phyloP scores from a whole-genome alignment of 2,797 vertebrate species.

The Jordanella pulchra region DNA sequence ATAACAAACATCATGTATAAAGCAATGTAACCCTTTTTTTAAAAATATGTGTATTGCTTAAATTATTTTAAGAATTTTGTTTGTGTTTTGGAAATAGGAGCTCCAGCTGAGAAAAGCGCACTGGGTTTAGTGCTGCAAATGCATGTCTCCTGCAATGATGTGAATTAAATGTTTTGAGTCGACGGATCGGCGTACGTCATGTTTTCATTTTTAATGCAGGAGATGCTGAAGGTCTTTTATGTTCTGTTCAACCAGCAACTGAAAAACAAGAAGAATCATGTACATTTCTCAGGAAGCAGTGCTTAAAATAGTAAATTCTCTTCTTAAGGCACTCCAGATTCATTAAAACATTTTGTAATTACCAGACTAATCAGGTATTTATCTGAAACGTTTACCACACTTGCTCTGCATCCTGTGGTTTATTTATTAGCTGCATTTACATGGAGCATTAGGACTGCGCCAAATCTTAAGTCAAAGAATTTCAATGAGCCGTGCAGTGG shows the following conservation, averaged over 20 bases:
- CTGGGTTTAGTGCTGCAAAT: conserved; percentile 62
- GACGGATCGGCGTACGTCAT: conserved; percentile 31
- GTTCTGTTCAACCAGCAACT: conserved; percentile 16
- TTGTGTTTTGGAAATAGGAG: conserved; percentile 62
- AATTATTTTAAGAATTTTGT: conserved; percentile 74
- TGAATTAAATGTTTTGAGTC: conserved; percentile 77
- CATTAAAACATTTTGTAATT: conserved; percentile 34
- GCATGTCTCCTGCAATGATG: conserved; percentile 73
- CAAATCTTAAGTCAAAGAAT: conserved; percentile 35
- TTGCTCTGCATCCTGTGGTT: conserved; percentile 9
- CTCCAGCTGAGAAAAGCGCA: conserved; percentile 53
- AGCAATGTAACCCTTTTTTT: conserved; percentile 64
- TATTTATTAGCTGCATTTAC: conserved; percentile 33
- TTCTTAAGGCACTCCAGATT: conserved; percentile 22
- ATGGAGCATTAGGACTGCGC: conserved; percentile 9
- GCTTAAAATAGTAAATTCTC: conserved; percentile 13
- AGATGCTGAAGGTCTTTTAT: conserved; percentile 22
- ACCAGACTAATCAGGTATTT: conserved; percentile 19
- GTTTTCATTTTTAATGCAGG: conserved; percentile 43
- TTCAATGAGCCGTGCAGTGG: conserved; percentile 40
- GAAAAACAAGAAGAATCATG: conserved; percentile 14
- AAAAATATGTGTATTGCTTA: conserved; percentile 65
- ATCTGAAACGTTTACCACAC: conserved; percentile 31
- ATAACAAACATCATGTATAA: conserved; percentile 70
- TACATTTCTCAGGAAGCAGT: conserved; percentile 5